These are phyloP conservation scores for Lepidurus apus DNA, from an alignment of 1,140 invertebrate species.

Conservation along the genomic window DNA sequence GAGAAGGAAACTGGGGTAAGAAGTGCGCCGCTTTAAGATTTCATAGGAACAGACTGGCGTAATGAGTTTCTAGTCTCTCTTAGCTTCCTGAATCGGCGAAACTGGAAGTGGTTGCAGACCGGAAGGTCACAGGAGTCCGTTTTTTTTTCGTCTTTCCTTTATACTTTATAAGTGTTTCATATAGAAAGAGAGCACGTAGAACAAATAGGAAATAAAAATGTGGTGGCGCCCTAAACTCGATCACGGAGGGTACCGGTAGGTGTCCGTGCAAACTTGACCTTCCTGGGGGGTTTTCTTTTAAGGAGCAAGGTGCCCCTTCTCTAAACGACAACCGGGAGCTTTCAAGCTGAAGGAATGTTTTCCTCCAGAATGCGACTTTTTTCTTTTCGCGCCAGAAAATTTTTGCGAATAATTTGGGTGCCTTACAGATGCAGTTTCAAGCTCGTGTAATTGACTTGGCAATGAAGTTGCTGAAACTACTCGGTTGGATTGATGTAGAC, in stretches of 20 bases:
- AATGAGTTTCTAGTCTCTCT: not conserved
- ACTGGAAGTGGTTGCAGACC: conserved; percentile 10
- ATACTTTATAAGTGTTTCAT: not conserved
- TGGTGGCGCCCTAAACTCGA: no score
- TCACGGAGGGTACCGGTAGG: not conserved
- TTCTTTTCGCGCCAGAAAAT: not conserved
- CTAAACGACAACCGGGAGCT: not conserved
- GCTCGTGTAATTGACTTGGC: no score
- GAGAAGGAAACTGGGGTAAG: not conserved
- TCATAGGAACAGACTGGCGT: not conserved
- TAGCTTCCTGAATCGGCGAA: not conserved
- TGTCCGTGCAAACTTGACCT: not conserved
- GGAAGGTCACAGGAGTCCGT: not conserved
- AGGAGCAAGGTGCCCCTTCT: not conserved
- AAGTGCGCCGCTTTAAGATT: not conserved
- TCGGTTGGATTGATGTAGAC: not conserved
- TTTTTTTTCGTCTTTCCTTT: not conserved
- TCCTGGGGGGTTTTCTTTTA: not conserved
- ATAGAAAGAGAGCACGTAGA: not conserved
- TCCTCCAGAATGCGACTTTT: not conserved
- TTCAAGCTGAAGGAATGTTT: not conserved
- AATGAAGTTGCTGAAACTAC: no score
- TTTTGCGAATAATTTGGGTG: no score
- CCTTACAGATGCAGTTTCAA: no score
- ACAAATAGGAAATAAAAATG: not conserved